phyloP scores from a whole-genome alignment of 2,888 invertebrate genomes.

The Ichneumon xanthorius region DNA sequence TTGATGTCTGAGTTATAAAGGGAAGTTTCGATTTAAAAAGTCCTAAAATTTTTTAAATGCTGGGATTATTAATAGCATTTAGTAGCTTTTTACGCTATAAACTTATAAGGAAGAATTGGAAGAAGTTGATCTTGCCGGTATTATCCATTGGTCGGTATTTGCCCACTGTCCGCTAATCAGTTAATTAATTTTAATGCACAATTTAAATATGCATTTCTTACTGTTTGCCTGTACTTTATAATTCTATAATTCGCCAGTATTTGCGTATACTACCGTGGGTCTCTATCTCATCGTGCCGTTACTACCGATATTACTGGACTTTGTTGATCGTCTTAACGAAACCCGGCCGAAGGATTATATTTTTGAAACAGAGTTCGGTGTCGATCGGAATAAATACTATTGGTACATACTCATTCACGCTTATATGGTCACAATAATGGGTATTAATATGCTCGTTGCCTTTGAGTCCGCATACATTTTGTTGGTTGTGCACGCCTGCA shows the following conservation, averaged over 20 bases:
- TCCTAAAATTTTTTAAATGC: too few relatives aligned
- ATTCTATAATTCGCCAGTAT: not conserved
- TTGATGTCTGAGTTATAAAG: too few relatives aligned
- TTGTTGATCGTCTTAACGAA: slow-evolving; percentile 26
- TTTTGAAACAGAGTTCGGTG: slow-evolving; percentile 37
- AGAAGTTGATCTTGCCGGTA: too few relatives aligned
- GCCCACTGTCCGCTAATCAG: not conserved
- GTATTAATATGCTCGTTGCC: not conserved
- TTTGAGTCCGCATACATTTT: not conserved
- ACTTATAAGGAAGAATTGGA: too few relatives aligned
- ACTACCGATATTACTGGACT: slow-evolving; percentile 28
- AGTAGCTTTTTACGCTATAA: too few relatives aligned
- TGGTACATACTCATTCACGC: slow-evolving; percentile 32
- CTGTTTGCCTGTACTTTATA: not conserved
- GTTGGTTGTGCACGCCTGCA: not conserved
- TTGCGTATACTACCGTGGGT: not conserved
- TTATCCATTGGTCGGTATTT: too few relatives aligned
- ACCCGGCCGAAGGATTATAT: slow-evolving; percentile 16
- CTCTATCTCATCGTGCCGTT: slow-evolving; percentile 16
- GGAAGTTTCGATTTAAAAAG: too few relatives aligned
- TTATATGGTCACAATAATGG: not conserved
- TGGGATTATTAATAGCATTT: too few relatives aligned
- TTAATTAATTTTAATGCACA: not conserved
- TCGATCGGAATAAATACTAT: slow-evolving; percentile 48
- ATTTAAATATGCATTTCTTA: not conserved